Evolutionary conservation across 2,797 vertebrate species (phyloP), one percentile per base, ranked within the genome.

Genomic region (Telmatherina bonti): DNA sequence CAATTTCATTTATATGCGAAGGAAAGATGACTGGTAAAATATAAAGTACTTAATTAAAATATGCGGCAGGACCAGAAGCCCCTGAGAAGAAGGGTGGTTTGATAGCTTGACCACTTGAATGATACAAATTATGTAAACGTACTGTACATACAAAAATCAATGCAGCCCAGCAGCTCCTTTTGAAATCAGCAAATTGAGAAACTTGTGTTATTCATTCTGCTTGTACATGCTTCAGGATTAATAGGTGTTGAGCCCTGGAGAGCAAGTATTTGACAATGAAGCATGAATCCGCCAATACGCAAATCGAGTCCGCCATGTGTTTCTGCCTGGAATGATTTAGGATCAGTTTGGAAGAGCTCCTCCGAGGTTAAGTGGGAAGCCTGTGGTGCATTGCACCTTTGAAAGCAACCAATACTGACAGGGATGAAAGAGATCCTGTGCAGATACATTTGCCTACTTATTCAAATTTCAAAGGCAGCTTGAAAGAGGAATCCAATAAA

Each of bases 311-410:
- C 18, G 59, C 86, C 77, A 51, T 88, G 88, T 89, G 80, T 86
- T 90, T 88, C 87, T 87, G 87, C 83, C 83, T 68, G 69, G 76
- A 88, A 89, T 92, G 89, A 92, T 92, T 93, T 88, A 88, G 86
- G 72, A 81, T 89, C 70, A 59, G 78, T 90, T 88, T 78, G 74
- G 85, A 62, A 82, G 77, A 78, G 79, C 77, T 85, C 81, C 72
- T 89, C 60, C 29, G 89, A 89, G 91, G 91, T 92, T 91, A 91
- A 93, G 87, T 68, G 70, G 72, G 77, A 85, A 93, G 84, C 84
- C 85, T 88, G 83, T 79, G 84, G 79, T 80, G 85, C 79, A 78
- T 83, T 90, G 90, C 88, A 84, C 79, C 85, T 88, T 80, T 90
- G 79, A 86, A 82, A 84, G 83, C 83, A 88, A 92, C 84, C 78